Conservation (phyloP, 2,888 invertebrate genomes). For the Ennomos quercinarius region DNA sequence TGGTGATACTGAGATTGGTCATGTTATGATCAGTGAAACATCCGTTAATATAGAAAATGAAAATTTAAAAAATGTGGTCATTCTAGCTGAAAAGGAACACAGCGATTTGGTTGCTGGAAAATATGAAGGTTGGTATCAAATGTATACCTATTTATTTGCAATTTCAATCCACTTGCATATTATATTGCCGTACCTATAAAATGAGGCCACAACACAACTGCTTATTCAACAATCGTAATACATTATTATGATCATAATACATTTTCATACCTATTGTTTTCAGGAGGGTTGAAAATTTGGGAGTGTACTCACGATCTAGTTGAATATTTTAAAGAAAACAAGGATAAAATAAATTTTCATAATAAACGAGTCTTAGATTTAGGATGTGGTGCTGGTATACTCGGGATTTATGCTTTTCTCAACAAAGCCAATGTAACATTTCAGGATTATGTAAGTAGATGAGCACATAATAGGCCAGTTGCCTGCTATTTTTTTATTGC, state of each 20-base stretch:
- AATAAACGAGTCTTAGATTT: slow-evolving; percentile 91
- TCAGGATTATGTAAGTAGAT: slow-evolving; percentile 95
- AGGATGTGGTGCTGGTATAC: slow-evolving; percentile 96
- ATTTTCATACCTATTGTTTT: slow-evolving; percentile 32
- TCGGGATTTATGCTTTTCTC: slow-evolving; percentile 92
- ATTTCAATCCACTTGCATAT: background rate
- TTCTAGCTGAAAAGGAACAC: slow-evolving; percentile 86
- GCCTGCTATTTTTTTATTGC: no score
- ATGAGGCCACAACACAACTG: no score
- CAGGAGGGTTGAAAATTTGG: slow-evolving; percentile 98
- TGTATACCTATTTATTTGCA: background rate
- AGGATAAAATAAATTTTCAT: slow-evolving; percentile 60
- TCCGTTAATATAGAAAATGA: slow-evolving; percentile 60
- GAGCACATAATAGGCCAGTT: slow-evolving; percentile 3
- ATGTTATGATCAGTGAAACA: slow-evolving; percentile 71
- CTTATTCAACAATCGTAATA: no score
- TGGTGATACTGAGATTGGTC: slow-evolving; percentile 77
- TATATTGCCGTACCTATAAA: background rate
- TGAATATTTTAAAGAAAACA: slow-evolving; percentile 84
- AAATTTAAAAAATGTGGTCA: slow-evolving; percentile 67
- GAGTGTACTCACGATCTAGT: slow-evolving; percentile 95
- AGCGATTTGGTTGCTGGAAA: slow-evolving; percentile 91
- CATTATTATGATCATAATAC: background rate
- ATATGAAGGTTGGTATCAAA: slow-evolving; percentile 88
- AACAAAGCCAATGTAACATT: slow-evolving; percentile 91